Evolutionary conservation across 1,140 invertebrate genomes (phyloP).

Genomic region (Liolophura sinensis): DNA sequence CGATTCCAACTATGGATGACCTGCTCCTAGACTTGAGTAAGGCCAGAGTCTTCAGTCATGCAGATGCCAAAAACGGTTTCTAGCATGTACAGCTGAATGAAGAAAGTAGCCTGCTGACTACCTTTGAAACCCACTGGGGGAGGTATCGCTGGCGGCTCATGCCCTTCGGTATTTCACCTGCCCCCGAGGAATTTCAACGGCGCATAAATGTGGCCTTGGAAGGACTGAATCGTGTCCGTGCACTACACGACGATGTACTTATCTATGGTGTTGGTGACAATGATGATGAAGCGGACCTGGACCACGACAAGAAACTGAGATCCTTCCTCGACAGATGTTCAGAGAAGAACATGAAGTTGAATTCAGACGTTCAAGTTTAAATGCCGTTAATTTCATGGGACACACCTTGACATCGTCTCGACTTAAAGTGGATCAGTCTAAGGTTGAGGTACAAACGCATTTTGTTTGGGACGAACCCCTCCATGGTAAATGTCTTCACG

Average conservation of each 20-base stretch:
- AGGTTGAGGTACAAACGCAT: constrained; percentile 19
- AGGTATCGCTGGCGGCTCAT: not conserved
- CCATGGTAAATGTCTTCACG: too few relatives aligned
- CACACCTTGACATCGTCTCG: too few relatives aligned
- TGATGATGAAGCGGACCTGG: too few relatives aligned
- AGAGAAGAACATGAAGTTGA: too few relatives aligned
- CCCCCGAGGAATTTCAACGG: constrained; percentile 2
- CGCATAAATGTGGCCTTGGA: not conserved
- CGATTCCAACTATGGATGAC: constrained; percentile 29
- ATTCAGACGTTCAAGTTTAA: too few relatives aligned
- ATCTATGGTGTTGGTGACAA: too few relatives aligned
- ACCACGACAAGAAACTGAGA: too few relatives aligned
- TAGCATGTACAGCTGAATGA: constrained; percentile 29
- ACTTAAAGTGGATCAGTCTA: constrained; percentile 16
- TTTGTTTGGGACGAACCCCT: too few relatives aligned
- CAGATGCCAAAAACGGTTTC: constrained; percentile 27
- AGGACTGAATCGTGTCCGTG: not conserved
- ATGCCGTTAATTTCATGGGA: too few relatives aligned
- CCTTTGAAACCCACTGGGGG: constrained; percentile 19
- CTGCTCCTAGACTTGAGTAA: constrained; percentile 19
- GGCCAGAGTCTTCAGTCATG: constrained; percentile 28
- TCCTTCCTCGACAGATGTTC: too few relatives aligned
- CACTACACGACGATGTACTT: too few relatives aligned
- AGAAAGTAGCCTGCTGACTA: constrained; percentile 20
- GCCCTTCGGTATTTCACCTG: constrained; percentile 2